Conservation (phyloP, 2,888 invertebrate species). For the Parascotia fuliginaria region DNA sequence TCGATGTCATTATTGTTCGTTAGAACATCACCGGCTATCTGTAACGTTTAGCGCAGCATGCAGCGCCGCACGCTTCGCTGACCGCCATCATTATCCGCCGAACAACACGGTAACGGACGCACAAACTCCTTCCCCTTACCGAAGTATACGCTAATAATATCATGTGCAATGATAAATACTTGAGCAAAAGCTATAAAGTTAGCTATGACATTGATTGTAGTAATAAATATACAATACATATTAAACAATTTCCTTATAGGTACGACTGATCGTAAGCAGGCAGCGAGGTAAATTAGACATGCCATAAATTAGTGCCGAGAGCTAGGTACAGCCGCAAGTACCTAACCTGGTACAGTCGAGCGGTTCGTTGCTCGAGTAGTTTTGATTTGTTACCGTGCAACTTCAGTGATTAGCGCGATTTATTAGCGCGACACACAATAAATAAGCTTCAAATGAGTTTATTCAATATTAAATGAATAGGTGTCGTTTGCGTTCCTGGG, state of each 20-base stretch:
- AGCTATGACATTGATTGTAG: not conserved
- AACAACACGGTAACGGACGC: no score
- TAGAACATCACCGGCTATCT: not conserved
- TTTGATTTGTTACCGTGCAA: slow-evolving; percentile 20
- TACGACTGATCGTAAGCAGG: not conserved
- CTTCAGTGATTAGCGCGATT: slow-evolving; percentile 23
- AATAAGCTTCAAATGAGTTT: slow-evolving; percentile 22
- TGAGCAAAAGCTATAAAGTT: not conserved
- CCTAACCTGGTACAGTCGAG: no score
- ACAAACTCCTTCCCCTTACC: no score
- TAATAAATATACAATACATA: not conserved
- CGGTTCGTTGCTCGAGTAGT: not conserved
- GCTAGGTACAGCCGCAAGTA: no score
- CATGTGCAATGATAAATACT: no score
- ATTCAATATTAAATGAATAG: slow-evolving; percentile 21
- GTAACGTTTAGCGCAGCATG: no score
- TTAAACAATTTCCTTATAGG: slow-evolving; percentile 2
- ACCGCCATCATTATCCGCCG: no score
- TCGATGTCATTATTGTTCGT: not conserved
- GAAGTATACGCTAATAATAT: no score
- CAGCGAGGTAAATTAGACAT: not conserved
- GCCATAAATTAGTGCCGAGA: slow-evolving; percentile 1
- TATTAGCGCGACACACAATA: slow-evolving; percentile 20
- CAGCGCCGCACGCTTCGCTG: no score
- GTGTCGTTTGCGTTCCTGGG: slow-evolving; percentile 10